Evolutionary conservation across 2,888 invertebrate genomes (phyloP).

Genomic region (Psococerastis gibbosa): DNA sequence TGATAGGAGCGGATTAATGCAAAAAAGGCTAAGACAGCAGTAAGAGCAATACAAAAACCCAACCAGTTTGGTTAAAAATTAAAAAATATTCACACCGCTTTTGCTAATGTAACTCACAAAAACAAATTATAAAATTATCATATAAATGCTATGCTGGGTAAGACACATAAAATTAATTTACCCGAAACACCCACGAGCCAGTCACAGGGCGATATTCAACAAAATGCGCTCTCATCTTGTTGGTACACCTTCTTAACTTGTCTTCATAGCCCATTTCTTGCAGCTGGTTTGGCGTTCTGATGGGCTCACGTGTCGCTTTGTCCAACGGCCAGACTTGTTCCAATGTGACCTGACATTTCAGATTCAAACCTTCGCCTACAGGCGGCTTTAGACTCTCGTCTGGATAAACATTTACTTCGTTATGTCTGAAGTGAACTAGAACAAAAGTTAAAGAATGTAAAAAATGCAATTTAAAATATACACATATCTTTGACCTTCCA

Average conservation of each 20-base stretch:
- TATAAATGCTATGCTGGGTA: no score
- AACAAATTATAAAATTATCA: no score
- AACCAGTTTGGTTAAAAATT: no score
- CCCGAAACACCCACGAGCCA: conserved; percentile 94
- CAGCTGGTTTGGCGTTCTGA: conserved; percentile 62
- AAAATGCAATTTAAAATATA: no score
- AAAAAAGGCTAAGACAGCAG: no score
- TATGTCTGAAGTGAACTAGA: conserved; percentile 64
- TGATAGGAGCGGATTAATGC: no score
- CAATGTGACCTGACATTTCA: conserved; percentile 76
- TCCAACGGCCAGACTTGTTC: conserved; percentile 90
- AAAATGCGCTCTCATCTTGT: conserved; percentile 76
- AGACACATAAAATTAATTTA: no score
- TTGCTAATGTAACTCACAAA: no score
- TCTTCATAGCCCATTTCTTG: conserved; percentile 67
- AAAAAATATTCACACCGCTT: no score
- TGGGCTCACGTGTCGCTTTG: conserved; percentile 56
- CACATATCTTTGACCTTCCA: no score
- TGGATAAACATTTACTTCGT: conserved; percentile 90
- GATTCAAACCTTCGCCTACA: conserved; percentile 71
- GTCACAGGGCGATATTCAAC: conserved; percentile 88
- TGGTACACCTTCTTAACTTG: conserved; percentile 63
- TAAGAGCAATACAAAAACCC: no score
- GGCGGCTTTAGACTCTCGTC: conserved; percentile 76
- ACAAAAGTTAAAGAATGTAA: no score